Evolutionary conservation across 2,888 invertebrate species (phyloP), one percentile per base, ranked within the genome.

Genomic region (Drosophila tanythrix): DNA sequence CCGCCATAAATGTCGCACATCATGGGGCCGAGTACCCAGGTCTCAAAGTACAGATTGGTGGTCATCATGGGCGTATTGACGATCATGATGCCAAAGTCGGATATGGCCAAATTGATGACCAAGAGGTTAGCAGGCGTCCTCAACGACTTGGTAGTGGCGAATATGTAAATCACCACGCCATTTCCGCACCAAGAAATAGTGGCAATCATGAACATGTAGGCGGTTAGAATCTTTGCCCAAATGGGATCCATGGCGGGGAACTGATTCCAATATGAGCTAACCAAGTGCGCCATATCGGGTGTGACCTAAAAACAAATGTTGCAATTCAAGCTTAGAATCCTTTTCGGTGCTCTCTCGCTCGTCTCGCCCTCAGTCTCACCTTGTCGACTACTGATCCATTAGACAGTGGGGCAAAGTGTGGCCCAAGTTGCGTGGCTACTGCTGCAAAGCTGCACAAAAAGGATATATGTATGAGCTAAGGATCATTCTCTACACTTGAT

Each of bases 41-140:
- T 92, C 70, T 92, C 92, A 57, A 90, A 92, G 73, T 91, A 92
- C 62, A 92, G 72, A 83, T 92, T 94, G 33, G 94, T 93, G 46
- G 94, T 88, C 92, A 92, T 92, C 92, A 92, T 92, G 33, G 92
- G 92, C 40, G 92, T 92, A 70, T 92, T 93, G 82, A 94, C 93
- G 86, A 96, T 94, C 97, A 98, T 98, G 96, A 98, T 98, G 78
- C 96, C 94, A 92, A 98, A 97, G 67, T 92, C 92, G 65, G 97
- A 97, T 93, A 98, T 96, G 43, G 98, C 98, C 90, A 98, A 94
- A 94, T 98, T 98, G 72, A 98, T 96, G 70, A 98, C 96, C 83
- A 98, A 94, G 86, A 98, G 94, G 93, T 98, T 98, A 77, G 98
- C 97, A 55, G 98, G 98, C 43, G 98, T 98, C 86, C 97, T 95